Base-by-base conservation (phyloP, 2,113 vertebrate genomes). In the Charina bottae region DNA sequence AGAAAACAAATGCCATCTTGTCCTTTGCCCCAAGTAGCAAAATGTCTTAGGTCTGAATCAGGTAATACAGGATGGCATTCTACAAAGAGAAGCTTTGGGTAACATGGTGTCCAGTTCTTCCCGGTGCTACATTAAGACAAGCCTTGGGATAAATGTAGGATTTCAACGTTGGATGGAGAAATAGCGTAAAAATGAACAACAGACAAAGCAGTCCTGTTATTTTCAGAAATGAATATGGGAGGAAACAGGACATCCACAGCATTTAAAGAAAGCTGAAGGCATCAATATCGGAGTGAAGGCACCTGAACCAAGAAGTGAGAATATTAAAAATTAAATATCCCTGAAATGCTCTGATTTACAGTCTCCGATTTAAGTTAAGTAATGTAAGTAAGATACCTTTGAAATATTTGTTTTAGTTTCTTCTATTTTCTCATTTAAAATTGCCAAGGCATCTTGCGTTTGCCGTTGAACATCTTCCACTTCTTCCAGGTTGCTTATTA, bases 351-450 rank as follows among this genome's bases (percentile, higher is more conserved):
- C 33, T 28, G 42, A 54, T 54, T 68, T 68, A 60, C 49, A 5
- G 2, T 49, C 85, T 83, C 0, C 10, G 90, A 33, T 88, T 91
- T 93, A 84, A n/a, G 93, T 93, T 6, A 89, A 90, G 89, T 90
- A 28, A 89, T 85, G 42, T n/a, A n/a, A n/a, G n/a, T n/a, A n/a
- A n/a, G n/a, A 91, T 97, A 99, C 98, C 94, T 98, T 87, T 87
- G 91, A 92, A 60, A 97, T 90, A 17, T 92, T 95, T 84, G 96
- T 92, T 93, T 88, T 94, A 13, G 95, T 93, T 94, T 83, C 60
- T 93, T 21, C 91, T 90, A 92, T 96, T 93, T 97, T 92, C 0
- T 89, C 84, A 78, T 96, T 96, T 91, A 97, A 94, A 15, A 94
- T 89, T 37, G 96, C 91, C 78, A 98, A 92, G 53, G 95, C 85